Evolutionary conservation across 2,113 vertebrate genomes (phyloP).

Genomic region (Pterocles burchelli): DNA sequence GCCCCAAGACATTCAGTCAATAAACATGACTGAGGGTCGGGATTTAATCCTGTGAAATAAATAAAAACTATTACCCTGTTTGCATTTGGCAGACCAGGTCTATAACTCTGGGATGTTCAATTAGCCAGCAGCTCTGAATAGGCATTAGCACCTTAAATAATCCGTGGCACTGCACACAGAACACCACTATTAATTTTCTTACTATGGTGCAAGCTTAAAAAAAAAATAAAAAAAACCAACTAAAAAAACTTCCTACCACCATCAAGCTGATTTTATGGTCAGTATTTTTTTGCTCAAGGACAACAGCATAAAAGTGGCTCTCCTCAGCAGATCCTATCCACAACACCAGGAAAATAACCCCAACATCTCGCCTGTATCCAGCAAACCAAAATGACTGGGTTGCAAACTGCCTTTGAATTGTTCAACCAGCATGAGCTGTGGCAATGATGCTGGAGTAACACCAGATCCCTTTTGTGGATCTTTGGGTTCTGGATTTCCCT

Average conservation of each 20-base stretch:
- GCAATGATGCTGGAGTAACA: neutral
- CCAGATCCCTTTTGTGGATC: neutral
- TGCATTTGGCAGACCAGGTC: neutral
- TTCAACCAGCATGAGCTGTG: neutral
- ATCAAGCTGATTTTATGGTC: neutral
- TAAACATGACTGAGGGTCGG: neutral
- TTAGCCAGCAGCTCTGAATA: constrained; percentile 14
- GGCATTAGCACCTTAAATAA: constrained; percentile 21
- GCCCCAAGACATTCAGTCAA: neutral
- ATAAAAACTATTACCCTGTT: constrained; percentile 1
- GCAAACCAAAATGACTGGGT: neutral
- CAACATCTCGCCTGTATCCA: neutral
- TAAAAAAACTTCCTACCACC: fast-evolving
- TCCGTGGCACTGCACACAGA: neutral
- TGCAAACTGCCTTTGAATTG: neutral
- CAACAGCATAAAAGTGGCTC: neutral
- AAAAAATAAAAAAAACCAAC: neutral
- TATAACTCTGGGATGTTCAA: constrained; percentile 32
- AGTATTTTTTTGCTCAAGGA: neutral
- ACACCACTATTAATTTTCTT: neutral
- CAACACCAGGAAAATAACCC: neutral
- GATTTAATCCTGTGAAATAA: constrained; percentile 38
- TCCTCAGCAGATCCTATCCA: neutral
- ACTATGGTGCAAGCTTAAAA: neutral
- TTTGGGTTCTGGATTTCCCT: neutral